Base-by-base conservation (phyloP, 2,113 vertebrate genomes). In the Caretta caretta region DNA sequence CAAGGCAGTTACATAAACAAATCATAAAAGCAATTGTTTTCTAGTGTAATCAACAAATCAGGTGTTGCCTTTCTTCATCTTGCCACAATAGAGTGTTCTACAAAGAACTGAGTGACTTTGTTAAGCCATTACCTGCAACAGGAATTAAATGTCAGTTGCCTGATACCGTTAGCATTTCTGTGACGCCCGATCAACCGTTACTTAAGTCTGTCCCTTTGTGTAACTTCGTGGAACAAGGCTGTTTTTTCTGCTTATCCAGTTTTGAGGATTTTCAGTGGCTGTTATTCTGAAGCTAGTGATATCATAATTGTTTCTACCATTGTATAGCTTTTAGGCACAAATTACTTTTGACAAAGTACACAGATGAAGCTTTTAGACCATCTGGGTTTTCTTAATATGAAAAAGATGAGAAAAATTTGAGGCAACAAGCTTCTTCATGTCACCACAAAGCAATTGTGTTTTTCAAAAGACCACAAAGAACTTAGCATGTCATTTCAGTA, bases 401-500 rank as follows among this genome's bases (percentile, higher is more conserved):
- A 46, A 75, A 48, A 76, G 24, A 42, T 2, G 24, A 27, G 72
- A 46, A 46, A 78, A 78, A 48, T 29, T 48, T 48, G 75, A 27
- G 42, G 25, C 24, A 48, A 24, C 42, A 76, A 25, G 72, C 38
- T 46, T 27, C 72, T 76, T 76, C 72, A 27, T 48, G 46, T 78
- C 38, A 27, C 49, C 56, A 50, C 0, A 1, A 1, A 65, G 20
- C 7, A 62, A 49, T 2, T 54, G 13, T 83, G 46, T 84, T 22
- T 80, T 24, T 27, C 8, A 76, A 78, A 83, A 86, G 10, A 89
- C 2, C 16, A 57, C 4, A 8, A 88, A 80, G 3, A 2, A 48
- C n/a, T 38, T 38, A n/a, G 65, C 65, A 35, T 25, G 2, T 24
- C 0, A 1, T 4, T 25, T 2, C 3, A 50, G 1, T 42, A 42